Percentiles rank a stretch among this genome's conserved stretches.
Conservation (phyloP, 1,140 invertebrate species). For the Rhyacophila brunnea region DNA sequence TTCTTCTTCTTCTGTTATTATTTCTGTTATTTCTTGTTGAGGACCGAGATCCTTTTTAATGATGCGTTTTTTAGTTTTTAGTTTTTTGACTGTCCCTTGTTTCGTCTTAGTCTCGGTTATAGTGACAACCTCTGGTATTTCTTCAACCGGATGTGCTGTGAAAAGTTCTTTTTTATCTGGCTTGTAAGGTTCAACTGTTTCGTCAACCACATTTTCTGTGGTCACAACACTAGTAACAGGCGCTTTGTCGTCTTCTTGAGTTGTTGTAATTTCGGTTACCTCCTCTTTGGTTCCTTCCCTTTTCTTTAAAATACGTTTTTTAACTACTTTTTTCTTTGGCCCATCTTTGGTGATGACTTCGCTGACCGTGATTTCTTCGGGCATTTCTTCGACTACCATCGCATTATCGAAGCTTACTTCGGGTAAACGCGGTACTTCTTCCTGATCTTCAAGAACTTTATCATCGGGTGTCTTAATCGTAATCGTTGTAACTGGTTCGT, state of each 20-base stretch:
- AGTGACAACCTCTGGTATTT: constrained; percentile 35
- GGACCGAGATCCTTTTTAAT: constrained; percentile 40
- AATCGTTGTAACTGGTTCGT: too few relatives aligned
- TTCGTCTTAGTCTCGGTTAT: constrained; percentile 43
- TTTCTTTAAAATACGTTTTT: constrained; percentile 41
- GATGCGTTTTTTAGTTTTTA: constrained; percentile 29
- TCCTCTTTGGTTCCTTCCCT: constrained; percentile 39
- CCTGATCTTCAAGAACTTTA: too few relatives aligned
- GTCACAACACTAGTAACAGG: constrained; percentile 37
- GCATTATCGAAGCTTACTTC: too few relatives aligned
- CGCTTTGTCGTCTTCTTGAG: constrained; percentile 36
- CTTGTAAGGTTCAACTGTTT: constrained; percentile 24
- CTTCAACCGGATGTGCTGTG: constrained; percentile 13
- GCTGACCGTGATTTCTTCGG: constrained; percentile 34
- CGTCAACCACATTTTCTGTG: constrained; percentile 35
- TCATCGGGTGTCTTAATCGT: too few relatives aligned
- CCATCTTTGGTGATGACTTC: constrained; percentile 22
- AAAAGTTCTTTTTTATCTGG: constrained; percentile 15
- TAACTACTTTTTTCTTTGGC: constrained; percentile 28
- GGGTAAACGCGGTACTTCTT: too few relatives aligned
- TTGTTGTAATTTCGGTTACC: constrained; percentile 42
- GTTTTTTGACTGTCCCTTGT: constrained; percentile 34
- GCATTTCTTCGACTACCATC: constrained; percentile 41
- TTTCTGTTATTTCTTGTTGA: constrained; percentile 42
- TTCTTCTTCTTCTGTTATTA: constrained; percentile 43